These are phyloP conservation scores for Drosophila macrothrix DNA, from an alignment of 2,888 invertebrate species.

Conservation along the genomic window DNA sequence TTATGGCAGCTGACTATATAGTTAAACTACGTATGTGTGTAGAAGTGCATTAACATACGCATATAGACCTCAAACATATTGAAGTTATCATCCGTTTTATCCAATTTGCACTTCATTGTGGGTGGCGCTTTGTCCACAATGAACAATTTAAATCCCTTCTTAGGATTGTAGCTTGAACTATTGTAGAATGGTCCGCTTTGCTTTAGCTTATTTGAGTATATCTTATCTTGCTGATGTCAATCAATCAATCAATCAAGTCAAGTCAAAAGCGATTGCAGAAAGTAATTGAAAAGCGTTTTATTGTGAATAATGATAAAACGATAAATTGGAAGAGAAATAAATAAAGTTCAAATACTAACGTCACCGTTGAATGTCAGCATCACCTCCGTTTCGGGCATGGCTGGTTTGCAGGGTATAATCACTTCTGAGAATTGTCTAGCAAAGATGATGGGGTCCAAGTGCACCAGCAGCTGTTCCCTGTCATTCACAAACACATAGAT, in stretches of 20 bases:
- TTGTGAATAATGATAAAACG: slow-evolving; percentile 25
- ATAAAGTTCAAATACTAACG: slow-evolving; percentile 72
- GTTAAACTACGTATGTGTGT: slow-evolving; percentile 12
- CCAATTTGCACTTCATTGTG: slow-evolving; percentile 51
- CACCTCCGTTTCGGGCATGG: slow-evolving; percentile 87
- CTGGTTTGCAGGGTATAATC: slow-evolving; percentile 88
- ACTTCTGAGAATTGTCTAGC: slow-evolving; percentile 85
- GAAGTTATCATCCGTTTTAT: not conserved
- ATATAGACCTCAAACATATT: not conserved
- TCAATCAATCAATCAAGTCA: not conserved
- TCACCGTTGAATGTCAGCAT: slow-evolving; percentile 83
- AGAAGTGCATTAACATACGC: slow-evolving; percentile 32
- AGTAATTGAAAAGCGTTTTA: slow-evolving; percentile 22
- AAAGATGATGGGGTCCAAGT: slow-evolving; percentile 78
- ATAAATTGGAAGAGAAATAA: not conserved
- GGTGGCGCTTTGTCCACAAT: slow-evolving; percentile 52
- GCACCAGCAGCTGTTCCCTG: slow-evolving; percentile 85
- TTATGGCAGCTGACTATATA: not conserved
- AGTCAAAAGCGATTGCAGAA: slow-evolving; percentile 20
- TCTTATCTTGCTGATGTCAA: slow-evolving; percentile 43
- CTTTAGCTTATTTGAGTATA: slow-evolving; percentile 60
- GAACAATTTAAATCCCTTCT: slow-evolving; percentile 70
- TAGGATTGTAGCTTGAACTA: slow-evolving; percentile 65
- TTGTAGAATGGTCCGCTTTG: slow-evolving; percentile 59
- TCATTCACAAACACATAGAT: slow-evolving; percentile 87